Evolutionary conservation across 2,888 invertebrate genomes (phyloP).

Genomic region (Acronicta leporina): DNA sequence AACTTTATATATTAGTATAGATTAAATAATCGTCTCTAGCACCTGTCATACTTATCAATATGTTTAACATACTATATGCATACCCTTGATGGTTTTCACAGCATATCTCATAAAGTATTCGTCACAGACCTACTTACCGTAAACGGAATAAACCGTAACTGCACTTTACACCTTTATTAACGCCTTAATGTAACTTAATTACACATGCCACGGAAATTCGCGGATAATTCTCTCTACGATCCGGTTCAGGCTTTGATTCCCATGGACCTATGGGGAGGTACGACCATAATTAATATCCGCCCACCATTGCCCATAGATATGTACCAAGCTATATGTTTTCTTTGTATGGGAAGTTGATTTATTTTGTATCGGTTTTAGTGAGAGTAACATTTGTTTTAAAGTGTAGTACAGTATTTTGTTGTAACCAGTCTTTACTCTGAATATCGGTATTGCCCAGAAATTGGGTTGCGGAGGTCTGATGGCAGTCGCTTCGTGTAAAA

Average conservation of each 20-base stretch:
- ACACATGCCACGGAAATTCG: slow-evolving; percentile 47
- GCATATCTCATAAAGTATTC: not conserved
- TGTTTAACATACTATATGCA: too few relatives aligned
- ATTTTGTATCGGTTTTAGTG: slow-evolving; percentile 38
- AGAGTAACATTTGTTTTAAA: slow-evolving; percentile 5
- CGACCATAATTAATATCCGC: slow-evolving; percentile 81
- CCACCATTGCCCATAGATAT: slow-evolving; percentile 61
- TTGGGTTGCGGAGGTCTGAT: too few relatives aligned
- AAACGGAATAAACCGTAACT: slow-evolving; percentile 10
- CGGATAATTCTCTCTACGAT: slow-evolving; percentile 48
- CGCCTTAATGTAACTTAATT: slow-evolving; percentile 53
- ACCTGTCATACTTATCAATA: too few relatives aligned
- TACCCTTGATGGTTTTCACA: too few relatives aligned
- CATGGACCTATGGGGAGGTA: slow-evolving; percentile 68
- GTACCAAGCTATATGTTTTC: slow-evolving; percentile 37
- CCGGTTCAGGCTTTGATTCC: slow-evolving; percentile 63
- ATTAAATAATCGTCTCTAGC: too few relatives aligned
- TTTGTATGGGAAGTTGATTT: slow-evolving; percentile 48
- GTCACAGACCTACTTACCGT: slow-evolving; percentile 1
- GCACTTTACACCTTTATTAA: slow-evolving; percentile 44
- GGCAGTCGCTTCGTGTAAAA: too few relatives aligned
- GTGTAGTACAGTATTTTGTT: too few relatives aligned
- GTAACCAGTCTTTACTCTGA: too few relatives aligned
- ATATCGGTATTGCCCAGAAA: too few relatives aligned
- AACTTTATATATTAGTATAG: too few relatives aligned